Conservation (phyloP, 2,113 vertebrate species). For the Rhabdornis inornatus region DNA sequence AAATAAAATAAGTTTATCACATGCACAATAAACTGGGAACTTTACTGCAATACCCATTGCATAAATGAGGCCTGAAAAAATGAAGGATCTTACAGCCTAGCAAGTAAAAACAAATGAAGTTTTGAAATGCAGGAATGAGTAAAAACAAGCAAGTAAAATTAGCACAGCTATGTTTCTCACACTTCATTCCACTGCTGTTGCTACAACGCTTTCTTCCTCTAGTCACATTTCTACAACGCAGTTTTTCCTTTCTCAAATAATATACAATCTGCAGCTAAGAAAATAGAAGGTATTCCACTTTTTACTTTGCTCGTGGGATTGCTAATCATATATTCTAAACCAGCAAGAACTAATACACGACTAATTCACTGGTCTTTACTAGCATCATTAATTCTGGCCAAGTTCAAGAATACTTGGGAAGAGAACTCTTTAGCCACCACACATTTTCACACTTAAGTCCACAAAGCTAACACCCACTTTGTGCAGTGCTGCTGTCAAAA, state of each 20-base stretch:
- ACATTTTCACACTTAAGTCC: neutral
- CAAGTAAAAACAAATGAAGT: neutral
- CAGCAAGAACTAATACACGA: neutral
- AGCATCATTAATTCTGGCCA: neutral
- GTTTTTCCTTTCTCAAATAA: neutral
- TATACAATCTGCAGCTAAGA: neutral
- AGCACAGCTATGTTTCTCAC: neutral
- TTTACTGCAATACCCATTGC: neutral
- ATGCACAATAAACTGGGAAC: neutral
- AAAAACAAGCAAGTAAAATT: neutral
- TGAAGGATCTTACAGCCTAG: neutral
- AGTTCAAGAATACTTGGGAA: neutral
- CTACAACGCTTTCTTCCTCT: neutral
- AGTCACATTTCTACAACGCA: neutral
- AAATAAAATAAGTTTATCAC: neutral
- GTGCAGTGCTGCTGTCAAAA: neutral
- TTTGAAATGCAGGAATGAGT: neutral
- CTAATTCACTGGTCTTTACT: neutral
- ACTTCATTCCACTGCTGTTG: neutral
- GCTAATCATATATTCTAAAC: neutral
- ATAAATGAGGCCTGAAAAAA: neutral
- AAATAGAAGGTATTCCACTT: neutral
- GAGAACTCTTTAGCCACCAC: neutral
- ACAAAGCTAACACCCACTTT: neutral
- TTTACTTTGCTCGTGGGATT: neutral